Conservation (phyloP, 2,113 vertebrate genomes). For the Picathartes gymnocephalus region DNA sequence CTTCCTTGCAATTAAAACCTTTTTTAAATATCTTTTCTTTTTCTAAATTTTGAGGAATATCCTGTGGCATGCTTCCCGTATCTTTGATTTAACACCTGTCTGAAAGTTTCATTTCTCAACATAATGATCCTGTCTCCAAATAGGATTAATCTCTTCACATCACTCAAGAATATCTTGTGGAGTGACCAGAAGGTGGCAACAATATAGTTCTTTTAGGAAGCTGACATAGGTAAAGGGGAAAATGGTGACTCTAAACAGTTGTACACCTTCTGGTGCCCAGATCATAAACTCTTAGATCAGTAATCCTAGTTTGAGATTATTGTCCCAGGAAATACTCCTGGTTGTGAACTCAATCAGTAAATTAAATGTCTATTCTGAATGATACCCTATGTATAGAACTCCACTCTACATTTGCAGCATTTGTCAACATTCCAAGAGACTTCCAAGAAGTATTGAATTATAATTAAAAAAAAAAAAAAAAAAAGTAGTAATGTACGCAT, state of each 20-base stretch:
- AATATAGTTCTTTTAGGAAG: not conserved
- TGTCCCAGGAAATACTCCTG: not conserved
- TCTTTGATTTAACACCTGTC: not conserved
- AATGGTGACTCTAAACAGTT: not conserved
- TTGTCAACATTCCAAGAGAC: not conserved
- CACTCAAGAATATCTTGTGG: not conserved
- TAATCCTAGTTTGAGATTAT: not conserved
- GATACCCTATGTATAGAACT: not conserved
- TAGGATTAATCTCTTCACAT: not conserved
- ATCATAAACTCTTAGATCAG: not conserved
- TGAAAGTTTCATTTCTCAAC: not conserved
- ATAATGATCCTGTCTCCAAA: not conserved
- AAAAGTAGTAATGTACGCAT: not conserved
- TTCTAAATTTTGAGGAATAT: not conserved
- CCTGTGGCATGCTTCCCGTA: not conserved
- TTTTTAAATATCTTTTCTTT: not conserved
- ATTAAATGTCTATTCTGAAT: not conserved
- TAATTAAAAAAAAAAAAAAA: not conserved
- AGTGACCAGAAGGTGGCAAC: not conserved
- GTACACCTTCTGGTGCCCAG: not conserved
- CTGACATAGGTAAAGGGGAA: not conserved
- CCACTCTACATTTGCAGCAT: not conserved
- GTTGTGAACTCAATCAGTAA: not conserved
- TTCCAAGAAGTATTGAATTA: not conserved
- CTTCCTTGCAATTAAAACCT: not conserved